Evolutionary conservation across 2,113 vertebrate species (phyloP).

Genomic region (Peromyscus polionotus): DNA sequence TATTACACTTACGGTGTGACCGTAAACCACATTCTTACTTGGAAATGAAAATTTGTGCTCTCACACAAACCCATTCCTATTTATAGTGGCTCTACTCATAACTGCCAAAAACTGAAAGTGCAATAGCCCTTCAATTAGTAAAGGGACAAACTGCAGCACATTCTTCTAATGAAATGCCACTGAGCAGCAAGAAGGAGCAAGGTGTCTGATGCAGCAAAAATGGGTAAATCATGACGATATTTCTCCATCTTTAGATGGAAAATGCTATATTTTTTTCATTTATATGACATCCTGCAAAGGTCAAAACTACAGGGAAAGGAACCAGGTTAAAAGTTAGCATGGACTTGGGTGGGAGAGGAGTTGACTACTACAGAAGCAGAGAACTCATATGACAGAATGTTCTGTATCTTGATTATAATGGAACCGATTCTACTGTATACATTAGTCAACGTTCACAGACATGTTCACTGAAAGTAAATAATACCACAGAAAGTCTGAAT

Average conservation of each 20-base stretch:
- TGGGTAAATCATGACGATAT: not conserved
- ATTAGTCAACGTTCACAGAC: constrained; percentile 14
- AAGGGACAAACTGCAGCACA: not conserved
- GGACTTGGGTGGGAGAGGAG: not conserved
- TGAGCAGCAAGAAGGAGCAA: constrained; percentile 52
- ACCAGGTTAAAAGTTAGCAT: not conserved
- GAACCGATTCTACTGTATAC: not conserved
- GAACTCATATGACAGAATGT: not conserved
- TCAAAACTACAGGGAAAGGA: not conserved
- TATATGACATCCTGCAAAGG: constrained; percentile 26
- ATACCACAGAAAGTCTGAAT: not conserved
- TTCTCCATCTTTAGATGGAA: constrained; percentile 1
- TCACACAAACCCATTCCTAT: constrained; percentile 37
- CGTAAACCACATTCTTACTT: not conserved
- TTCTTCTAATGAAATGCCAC: constrained; percentile 18
- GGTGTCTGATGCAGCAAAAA: not conserved
- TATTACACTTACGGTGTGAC: not conserved
- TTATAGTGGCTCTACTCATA: not conserved
- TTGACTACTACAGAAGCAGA: not conserved
- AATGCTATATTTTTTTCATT: not conserved
- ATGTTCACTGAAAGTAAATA: not conserved
- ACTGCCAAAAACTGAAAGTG: not conserved
- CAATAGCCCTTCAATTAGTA: not conserved
- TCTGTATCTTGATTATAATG: not conserved
- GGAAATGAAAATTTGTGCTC: constrained; percentile 56